These are phyloP conservation scores for Solea senegalensis DNA, from an alignment of 2,113 vertebrate species.

Conservation along the genomic window DNA sequence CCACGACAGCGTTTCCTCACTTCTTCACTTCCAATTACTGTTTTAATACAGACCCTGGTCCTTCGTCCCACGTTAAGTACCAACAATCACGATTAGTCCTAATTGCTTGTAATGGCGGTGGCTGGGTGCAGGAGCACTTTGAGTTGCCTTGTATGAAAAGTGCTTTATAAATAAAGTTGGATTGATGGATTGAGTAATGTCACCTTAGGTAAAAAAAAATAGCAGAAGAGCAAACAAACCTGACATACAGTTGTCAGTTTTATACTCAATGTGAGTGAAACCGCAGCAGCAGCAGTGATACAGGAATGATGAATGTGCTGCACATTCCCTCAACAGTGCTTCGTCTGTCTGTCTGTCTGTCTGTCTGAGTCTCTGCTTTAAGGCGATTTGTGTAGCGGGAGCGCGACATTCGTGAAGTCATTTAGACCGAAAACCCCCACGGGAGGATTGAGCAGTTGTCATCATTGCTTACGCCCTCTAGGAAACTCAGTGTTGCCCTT, in stretches of 20 bases:
- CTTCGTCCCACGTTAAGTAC: too few relatives aligned
- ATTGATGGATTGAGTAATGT: too few relatives aligned
- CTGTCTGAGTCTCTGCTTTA: neutral
- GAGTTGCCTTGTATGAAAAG: too few relatives aligned
- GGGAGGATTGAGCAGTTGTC: constrained; percentile 1
- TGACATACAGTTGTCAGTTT: neutral
- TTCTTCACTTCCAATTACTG: too few relatives aligned
- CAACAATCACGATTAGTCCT: too few relatives aligned
- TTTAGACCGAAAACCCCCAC: neutral
- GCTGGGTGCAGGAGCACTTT: too few relatives aligned
- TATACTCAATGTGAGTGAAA: neutral
- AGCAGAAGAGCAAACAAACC: neutral
- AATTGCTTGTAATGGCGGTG: too few relatives aligned
- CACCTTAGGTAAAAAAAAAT: too few relatives aligned
- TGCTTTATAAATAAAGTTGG: too few relatives aligned
- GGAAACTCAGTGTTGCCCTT: constrained; percentile 26
- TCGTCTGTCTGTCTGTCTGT: neutral
- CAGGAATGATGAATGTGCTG: neutral
- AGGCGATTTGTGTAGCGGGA: neutral
- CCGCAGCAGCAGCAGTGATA: neutral
- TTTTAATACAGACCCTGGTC: too few relatives aligned
- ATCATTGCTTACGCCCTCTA: constrained; percentile 19
- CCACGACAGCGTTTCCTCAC: too few relatives aligned
- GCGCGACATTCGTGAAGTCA: neutral
- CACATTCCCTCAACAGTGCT: neutral